Evolutionary conservation across 2,888 invertebrate genomes (phyloP).

Genomic region (Boloria euphrosyne): DNA sequence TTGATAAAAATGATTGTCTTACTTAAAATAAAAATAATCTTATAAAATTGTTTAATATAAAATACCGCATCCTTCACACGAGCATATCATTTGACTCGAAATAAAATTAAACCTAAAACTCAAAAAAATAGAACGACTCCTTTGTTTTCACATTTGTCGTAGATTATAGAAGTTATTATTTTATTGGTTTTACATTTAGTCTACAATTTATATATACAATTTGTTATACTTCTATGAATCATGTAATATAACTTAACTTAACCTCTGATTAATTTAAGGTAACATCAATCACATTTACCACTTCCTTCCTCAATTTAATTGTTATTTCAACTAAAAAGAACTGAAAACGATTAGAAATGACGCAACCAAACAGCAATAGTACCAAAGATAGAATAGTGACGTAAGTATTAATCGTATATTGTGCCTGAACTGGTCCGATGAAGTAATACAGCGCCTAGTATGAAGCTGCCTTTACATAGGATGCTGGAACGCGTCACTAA

Average conservation of each 20-base stretch:
- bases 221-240: not conserved
- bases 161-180: too few species aligned
- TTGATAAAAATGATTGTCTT: too few species aligned
- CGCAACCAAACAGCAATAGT: conserved; percentile 38
- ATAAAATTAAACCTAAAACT: too few species aligned
- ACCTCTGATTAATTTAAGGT: not conserved
- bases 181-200: too few species aligned
- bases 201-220: too few species aligned
- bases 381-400: conserved; percentile 46
- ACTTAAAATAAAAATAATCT: too few species aligned
- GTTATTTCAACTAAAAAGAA: conserved; percentile 21
- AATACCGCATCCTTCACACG: too few species aligned
- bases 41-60: too few species aligned
- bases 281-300: conserved; percentile 2
- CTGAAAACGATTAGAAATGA: conserved; percentile 33
- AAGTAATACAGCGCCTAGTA: conserved; percentile 25
- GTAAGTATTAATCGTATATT: conserved; percentile 46
- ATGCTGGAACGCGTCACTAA: not conserved
- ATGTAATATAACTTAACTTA: not conserved
- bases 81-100: too few species aligned
- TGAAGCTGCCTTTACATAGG: conserved; percentile 6
- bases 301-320: conserved; percentile 28
- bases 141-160: too few species aligned
- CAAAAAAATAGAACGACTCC: too few species aligned
- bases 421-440: conserved; percentile 34